Evolutionary conservation across 2,113 vertebrate genomes (phyloP), one percentile per base, ranked within the genome.

Genomic region (Dolichotis patagonum): DNA sequence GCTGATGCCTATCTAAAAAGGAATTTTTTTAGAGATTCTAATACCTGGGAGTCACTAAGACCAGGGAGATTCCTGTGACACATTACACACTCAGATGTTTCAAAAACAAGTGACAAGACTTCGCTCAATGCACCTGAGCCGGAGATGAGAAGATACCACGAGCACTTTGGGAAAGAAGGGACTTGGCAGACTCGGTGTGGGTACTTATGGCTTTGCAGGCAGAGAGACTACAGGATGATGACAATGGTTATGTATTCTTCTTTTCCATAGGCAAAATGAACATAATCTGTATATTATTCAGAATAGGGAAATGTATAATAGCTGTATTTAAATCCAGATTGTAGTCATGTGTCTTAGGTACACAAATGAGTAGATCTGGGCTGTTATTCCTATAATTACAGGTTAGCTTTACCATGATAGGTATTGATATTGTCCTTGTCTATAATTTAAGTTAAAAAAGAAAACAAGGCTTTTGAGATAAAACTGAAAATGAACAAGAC

Each of bases 121-220:
- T 7, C 38, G 26, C 19, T n/a, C 4, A 3, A 1, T 67, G 12
- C 4, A 9, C 10, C 46, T 0, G 41, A 28, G 11, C 4, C 24
- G 63, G 38, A 41, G 24, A 14, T 11, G 9, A 2, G 75, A 56
- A 56, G 24, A 58, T 28, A 28, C 24, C 26, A 28, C 12, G 11
- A 46, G 41, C 7, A 58, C 10, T 17, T 5, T 7, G 32, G 2
- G 38, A 56, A 54, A 56, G 5, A 28, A 16, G 52, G 38, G 9
- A 17, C 17, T 20, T 20, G 20, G 28, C 4, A 43, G 10, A 41
- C 2, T 7, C 75, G 52, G 1, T 22, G 2, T 24, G 5, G 22
- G 17, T 12, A 19, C 0, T 26, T 12, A 10, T 0, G 12, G 2
- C 30, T 28, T 3, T 30, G 35, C 6, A 17, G 19, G 19, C 0